Evolutionary conservation across 2,797 vertebrate species (phyloP), one percentile per base, ranked within the genome.

Genomic region (Rhinophrynus dorsalis): DNA sequence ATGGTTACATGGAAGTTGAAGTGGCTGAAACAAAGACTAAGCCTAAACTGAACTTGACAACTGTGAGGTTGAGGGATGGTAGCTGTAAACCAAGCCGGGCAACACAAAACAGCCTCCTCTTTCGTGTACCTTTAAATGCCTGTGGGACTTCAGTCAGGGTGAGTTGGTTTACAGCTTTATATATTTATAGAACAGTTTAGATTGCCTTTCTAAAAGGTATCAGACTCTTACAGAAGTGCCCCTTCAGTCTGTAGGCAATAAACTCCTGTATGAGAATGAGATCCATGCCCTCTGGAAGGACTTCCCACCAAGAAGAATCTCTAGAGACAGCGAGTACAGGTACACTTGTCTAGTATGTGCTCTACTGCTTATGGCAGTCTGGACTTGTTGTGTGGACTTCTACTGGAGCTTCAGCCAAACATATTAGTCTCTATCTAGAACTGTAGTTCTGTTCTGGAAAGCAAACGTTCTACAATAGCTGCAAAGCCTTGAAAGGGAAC

Each of bases 311-410:
- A 72, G 27, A 13, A 67, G 7, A 50, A 83, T 90, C 66, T 84
- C 83, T 4, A 86, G 89, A 66, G 80, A 88, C 1, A 86, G 87
- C 64, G 85, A 90, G 24, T 37, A 89, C 77, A 87, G 87, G 89
- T 90, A 44, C 4, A 3, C 2, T 2, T 58, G 8, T 13, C 8
- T 30, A 30, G 9, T 4, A 9, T 38, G 3, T 4, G 12, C 35
- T 3, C 3, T 6, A 38, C 35, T 38, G 2, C 29, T 4, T 30
- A n/a, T n/a, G n/a, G n/a, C n/a, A n/a, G n/a, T n/a, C n/a, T n/a
- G n/a, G n/a, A n/a, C n/a, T n/a, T n/a, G n/a, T n/a, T n/a, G n/a
- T n/a, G n/a, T n/a, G n/a, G n/a, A n/a, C n/a, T n/a, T n/a, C n/a
- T n/a, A n/a, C n/a, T n/a, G n/a, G n/a, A n/a, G n/a, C n/a, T n/a